Conservation (phyloP, 2,113 vertebrate genomes). For the Tyrannus savana region DNA sequence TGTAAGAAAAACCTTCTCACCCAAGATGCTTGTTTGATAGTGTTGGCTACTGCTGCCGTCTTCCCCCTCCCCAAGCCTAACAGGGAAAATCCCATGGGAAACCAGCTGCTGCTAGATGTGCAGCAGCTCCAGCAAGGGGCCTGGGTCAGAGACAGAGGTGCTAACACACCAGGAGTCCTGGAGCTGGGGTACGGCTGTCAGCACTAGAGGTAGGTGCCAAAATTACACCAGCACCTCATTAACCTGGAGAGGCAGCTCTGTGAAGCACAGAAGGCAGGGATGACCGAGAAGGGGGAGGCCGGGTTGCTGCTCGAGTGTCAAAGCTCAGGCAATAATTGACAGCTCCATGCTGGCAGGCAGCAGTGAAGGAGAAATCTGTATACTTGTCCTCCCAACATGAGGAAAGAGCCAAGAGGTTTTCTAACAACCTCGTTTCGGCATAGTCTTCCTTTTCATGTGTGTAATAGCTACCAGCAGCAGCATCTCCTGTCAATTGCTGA, state of each 20-base stretch:
- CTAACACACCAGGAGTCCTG: neutral
- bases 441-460: neutral
- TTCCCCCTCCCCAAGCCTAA: neutral
- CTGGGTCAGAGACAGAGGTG: accelerated
- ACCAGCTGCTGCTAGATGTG: neutral
- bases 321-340: neutral
- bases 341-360: slow-evolving; percentile 20
- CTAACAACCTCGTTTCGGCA: neutral
- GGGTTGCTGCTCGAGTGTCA: neutral
- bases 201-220: neutral
- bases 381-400: neutral
- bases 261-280: neutral
- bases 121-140: neutral
- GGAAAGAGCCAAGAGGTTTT: neutral
- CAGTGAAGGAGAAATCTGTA: neutral
- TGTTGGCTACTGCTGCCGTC: neutral
- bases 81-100: neutral
- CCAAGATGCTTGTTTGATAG: neutral
- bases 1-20: neutral
- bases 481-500: slow-evolving; percentile 29
- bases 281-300: neutral
- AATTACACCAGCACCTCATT: slow-evolving; percentile 8
- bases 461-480: neutral
- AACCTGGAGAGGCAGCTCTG: neutral
- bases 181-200: neutral